Percentiles rank a stretch among this genome's conserved stretches.
phyloP scores from a whole-genome alignment of 2,113 vertebrate species.

The Sinocyclocheilus anshuiensis region DNA sequence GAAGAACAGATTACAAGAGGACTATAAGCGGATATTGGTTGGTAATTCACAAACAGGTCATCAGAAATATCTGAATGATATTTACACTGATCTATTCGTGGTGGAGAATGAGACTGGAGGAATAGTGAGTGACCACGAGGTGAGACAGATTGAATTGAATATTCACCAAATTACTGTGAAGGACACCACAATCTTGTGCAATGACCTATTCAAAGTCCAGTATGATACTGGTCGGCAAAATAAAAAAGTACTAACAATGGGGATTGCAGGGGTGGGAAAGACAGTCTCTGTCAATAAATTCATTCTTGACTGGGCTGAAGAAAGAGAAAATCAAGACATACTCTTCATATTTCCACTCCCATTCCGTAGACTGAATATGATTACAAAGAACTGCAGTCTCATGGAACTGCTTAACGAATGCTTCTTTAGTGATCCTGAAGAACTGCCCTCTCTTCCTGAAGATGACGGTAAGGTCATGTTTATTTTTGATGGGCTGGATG shows the following conservation, averaged over 20 bases:
- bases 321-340: conserved; percentile 4
- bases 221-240: background rate
- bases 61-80: background rate
- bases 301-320: conserved; percentile 23
- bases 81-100: background rate
- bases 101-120: background rate
- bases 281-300: background rate
- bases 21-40: background rate
- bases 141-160: background rate
- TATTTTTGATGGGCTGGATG: background rate
- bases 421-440: background rate
- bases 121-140: background rate
- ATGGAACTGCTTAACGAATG: background rate
- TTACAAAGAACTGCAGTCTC: background rate
- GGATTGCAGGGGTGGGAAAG: conserved; percentile 18
- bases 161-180: background rate
- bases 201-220: background rate
- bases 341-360: conserved; percentile 27
- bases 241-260: background rate
- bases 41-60: background rate
- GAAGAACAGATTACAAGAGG: background rate
- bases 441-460: background rate
- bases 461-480: background rate
- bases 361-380: background rate
- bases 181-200: background rate